Evolutionary conservation across 1,140 invertebrate species (phyloP).

Genomic region (Macrosteles quadrilineatus): DNA sequence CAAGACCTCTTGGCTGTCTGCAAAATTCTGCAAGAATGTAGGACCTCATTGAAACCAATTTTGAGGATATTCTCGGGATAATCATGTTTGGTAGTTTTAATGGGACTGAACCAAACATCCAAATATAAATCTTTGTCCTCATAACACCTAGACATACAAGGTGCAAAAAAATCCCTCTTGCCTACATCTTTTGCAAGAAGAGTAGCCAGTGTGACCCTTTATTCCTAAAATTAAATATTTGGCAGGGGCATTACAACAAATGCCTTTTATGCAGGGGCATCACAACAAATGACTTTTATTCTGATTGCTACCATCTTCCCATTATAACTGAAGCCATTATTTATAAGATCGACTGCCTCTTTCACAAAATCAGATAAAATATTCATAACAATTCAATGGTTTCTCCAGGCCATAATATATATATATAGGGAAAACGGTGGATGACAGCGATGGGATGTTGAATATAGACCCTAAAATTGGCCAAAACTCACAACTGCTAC

Average conservation of each 20-base stretch:
- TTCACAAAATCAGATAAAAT: slow-evolving; percentile 40
- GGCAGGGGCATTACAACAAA: no score
- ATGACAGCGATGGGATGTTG: neutral
- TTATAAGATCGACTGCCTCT: slow-evolving; percentile 35
- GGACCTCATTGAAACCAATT: slow-evolving; percentile 28
- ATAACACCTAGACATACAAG: slow-evolving; percentile 51
- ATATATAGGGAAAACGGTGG: slow-evolving; percentile 28
- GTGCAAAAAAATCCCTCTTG: slow-evolving; percentile 43
- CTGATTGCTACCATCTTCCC: slow-evolving; percentile 27
- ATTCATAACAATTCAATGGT: slow-evolving; percentile 35
- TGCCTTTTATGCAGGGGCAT: no score
- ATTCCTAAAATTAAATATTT: slow-evolving; percentile 40
- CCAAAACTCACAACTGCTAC: slow-evolving; percentile 5
- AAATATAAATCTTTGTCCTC: slow-evolving; percentile 46
- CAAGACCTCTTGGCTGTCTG: slow-evolving; percentile 41
- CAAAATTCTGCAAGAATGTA: slow-evolving; percentile 42
- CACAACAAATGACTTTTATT: slow-evolving; percentile 40
- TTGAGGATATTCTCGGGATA: slow-evolving; percentile 26
- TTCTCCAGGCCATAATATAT: slow-evolving; percentile 41
- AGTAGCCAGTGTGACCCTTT: slow-evolving; percentile 42
- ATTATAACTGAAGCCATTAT: slow-evolving; percentile 31
- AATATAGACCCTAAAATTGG: slow-evolving; percentile 1
- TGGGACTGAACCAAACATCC: slow-evolving; percentile 38
- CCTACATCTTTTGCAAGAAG: slow-evolving; percentile 41
- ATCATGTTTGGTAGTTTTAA: neutral